Percentiles rank a stretch among this genome's conserved stretches.
Conservation (phyloP, 2,113 vertebrate genomes). For the Pavo muticus region DNA sequence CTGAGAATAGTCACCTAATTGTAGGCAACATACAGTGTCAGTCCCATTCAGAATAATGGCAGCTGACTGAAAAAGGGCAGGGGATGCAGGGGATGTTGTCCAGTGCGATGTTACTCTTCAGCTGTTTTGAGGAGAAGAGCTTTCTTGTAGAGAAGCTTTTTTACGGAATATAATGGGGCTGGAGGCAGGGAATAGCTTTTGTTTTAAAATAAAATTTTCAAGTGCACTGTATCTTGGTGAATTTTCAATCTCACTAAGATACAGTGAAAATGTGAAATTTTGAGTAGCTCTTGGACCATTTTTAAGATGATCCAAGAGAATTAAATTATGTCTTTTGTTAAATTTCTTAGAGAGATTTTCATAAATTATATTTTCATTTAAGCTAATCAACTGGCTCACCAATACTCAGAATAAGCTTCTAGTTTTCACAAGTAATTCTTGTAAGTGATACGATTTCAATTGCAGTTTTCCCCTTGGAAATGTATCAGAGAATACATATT, state of each 20-base stretch:
- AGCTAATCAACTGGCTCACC: background rate
- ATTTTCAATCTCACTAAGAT: no score
- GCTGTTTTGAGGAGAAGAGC: background rate
- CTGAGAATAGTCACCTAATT: background rate
- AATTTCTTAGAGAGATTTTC: background rate
- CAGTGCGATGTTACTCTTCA: background rate
- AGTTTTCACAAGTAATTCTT: background rate
- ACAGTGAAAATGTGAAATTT: background rate
- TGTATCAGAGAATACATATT: background rate
- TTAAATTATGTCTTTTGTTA: background rate
- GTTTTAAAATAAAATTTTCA: background rate
- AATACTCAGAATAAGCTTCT: background rate
- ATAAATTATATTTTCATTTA: background rate
- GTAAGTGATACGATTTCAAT: background rate
- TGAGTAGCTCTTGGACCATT: background rate
- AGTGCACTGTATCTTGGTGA: background rate
- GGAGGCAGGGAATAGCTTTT: background rate
- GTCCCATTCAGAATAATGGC: background rate
- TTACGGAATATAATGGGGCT: background rate
- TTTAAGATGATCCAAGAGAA: background rate
- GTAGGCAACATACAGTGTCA: background rate
- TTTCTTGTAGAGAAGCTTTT: background rate
- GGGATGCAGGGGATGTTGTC: background rate
- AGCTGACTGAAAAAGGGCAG: background rate
- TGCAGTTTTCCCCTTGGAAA: background rate